Evolutionary conservation across 2,797 vertebrate species (phyloP).

Genomic region (Pseudocheirus occidentalis): DNA sequence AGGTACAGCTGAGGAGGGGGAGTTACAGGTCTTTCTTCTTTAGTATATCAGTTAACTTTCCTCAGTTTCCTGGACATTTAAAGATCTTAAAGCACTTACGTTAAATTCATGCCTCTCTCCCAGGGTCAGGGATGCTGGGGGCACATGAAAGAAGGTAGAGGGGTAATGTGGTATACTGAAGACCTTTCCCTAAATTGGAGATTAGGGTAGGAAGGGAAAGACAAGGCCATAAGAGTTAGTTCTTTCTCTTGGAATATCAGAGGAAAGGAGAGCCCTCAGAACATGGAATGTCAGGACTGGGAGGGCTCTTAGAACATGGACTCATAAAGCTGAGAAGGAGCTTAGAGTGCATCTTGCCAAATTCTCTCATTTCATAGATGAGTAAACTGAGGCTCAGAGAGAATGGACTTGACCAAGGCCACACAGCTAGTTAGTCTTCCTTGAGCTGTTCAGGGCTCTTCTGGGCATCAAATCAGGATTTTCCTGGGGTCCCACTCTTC

Average conservation of each 20-base stretch:
- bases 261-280: neutral
- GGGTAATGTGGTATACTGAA: neutral
- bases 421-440: neutral
- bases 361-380: neutral
- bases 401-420: neutral
- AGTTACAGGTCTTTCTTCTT: neutral
- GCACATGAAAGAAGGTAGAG: neutral
- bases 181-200: neutral
- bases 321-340: neutral
- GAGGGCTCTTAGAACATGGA: neutral
- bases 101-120: neutral
- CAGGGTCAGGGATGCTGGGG: neutral
- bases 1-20: neutral
- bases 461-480: neutral
- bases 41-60: neutral
- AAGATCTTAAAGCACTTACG: neutral
- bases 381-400: neutral
- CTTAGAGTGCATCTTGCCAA: neutral
- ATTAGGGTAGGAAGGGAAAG: neutral
- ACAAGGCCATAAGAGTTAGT: neutral
- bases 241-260: neutral
- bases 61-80: neutral
- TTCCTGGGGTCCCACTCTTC: neutral
- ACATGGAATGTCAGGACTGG: neutral
- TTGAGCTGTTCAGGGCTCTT: neutral